phyloP scores from a whole-genome alignment of 2,888 invertebrate genomes.

The Rotaria socialis region DNA sequence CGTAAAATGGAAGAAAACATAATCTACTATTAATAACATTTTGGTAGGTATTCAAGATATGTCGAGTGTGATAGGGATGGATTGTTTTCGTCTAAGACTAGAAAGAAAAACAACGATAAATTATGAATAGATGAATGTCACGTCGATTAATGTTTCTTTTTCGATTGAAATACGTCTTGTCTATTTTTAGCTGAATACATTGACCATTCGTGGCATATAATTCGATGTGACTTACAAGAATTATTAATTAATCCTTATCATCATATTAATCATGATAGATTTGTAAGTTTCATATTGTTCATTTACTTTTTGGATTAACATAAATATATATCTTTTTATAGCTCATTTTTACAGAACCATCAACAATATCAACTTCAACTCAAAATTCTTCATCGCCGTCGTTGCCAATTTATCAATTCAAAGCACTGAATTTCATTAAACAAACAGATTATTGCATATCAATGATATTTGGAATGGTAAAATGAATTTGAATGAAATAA shows the following conservation, averaged over 20 bases:
- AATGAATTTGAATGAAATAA: not conserved
- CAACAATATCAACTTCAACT: not conserved
- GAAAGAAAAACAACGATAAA: no score
- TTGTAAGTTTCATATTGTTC: not conserved
- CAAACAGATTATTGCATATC: not conserved
- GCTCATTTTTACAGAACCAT: slow-evolving; percentile 6
- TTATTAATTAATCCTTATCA: not conserved
- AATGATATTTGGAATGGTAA: slow-evolving; percentile 3
- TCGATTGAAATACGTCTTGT: no score
- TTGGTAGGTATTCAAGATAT: no score
- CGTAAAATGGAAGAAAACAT: no score
- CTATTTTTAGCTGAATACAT: not conserved
- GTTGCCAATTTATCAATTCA: slow-evolving; percentile 12
- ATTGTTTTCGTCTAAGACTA: no score
- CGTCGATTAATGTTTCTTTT: no score
- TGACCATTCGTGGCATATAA: not conserved
- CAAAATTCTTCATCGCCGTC: not conserved
- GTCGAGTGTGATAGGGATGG: no score
- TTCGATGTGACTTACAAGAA: slow-evolving; percentile 24
- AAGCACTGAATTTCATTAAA: slow-evolving; percentile 25
- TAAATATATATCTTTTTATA: not conserved
- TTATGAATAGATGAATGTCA: no score
- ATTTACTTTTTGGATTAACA: not conserved
- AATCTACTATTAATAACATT: no score
- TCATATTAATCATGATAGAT: not conserved